Conservation (phyloP, 1,140 invertebrate species). For the Muscidifurax raptorellus region DNA sequence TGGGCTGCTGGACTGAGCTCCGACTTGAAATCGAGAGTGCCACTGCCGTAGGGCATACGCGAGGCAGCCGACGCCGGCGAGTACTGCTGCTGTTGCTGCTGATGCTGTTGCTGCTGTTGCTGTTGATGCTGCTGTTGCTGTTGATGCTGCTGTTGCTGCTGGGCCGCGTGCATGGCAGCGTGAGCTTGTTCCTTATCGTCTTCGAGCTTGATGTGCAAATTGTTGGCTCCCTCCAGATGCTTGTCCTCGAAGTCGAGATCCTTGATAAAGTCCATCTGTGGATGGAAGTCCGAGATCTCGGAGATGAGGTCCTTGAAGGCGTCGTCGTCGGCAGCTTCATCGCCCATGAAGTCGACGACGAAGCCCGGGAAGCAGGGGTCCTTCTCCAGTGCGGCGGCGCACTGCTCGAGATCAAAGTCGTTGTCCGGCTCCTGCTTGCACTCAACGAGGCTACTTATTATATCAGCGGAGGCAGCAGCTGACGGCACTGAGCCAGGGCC, state of each 20-base stretch:
- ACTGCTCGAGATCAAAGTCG: slow-evolving; percentile 88
- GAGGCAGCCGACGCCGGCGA: slow-evolving; percentile 75
- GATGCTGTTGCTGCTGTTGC: slow-evolving; percentile 54
- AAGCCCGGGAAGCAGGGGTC: slow-evolving; percentile 86
- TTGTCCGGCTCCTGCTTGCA: slow-evolving; percentile 91
- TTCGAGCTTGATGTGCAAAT: slow-evolving; percentile 70
- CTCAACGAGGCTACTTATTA: slow-evolving; percentile 81
- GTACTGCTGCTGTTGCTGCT: slow-evolving; percentile 57
- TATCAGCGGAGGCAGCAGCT: slow-evolving; percentile 56
- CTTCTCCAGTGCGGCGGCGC: slow-evolving; percentile 86
- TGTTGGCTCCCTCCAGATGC: slow-evolving; percentile 63
- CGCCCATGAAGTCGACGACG: slow-evolving; percentile 87
- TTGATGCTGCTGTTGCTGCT: slow-evolving; percentile 55
- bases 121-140: slow-evolving; percentile 57
- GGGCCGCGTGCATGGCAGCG: slow-evolving; percentile 54
- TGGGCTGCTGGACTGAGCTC: slow-evolving; percentile 92
- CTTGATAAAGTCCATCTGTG: slow-evolving; percentile 84
- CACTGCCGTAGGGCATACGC: slow-evolving; percentile 68
- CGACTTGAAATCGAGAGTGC: slow-evolving; percentile 77
- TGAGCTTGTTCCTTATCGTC: slow-evolving; percentile 71
- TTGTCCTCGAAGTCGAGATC: slow-evolving; percentile 87
- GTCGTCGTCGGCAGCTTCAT: slow-evolving; percentile 88
- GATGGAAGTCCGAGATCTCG: slow-evolving; percentile 88
- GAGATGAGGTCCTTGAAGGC: slow-evolving; percentile 92
- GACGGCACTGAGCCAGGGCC: slow-evolving; percentile 55